A percentile compares a stretch with the other conserved stretches of the same genome.
Evolutionary conservation across 1,140 invertebrate genomes (phyloP).

Genomic region (Zaprionus kolodkinae): DNA sequence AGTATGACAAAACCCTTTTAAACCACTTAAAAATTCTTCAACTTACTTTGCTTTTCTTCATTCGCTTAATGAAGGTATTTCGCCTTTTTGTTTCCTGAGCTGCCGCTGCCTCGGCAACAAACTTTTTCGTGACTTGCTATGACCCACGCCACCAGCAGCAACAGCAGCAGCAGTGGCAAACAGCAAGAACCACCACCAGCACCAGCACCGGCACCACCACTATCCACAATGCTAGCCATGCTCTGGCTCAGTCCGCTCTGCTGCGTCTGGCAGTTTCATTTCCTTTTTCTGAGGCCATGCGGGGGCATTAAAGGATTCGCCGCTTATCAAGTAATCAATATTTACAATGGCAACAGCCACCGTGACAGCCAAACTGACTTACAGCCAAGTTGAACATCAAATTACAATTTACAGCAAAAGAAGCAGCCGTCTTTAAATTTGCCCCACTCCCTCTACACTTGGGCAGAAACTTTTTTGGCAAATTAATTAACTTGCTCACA

Average conservation of each 20-base stretch:
- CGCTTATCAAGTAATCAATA: slow-evolving; percentile 80
- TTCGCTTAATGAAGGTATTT: slow-evolving; percentile 83
- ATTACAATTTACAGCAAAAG: slow-evolving; percentile 68
- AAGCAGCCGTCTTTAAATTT: slow-evolving; percentile 64
- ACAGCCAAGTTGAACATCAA: slow-evolving; percentile 65
- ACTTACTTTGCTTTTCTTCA: slow-evolving; percentile 81
- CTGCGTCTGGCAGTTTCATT: slow-evolving; percentile 51
- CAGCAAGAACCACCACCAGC: neutral
- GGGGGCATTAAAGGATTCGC: slow-evolving; percentile 73
- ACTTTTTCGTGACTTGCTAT: slow-evolving; percentile 52
- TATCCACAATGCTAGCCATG: neutral
- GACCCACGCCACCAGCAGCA: neutral
- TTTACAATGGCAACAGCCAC: slow-evolving; percentile 62
- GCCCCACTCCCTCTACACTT: slow-evolving; percentile 31
- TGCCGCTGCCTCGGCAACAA: slow-evolving; percentile 40
- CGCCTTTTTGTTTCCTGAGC: slow-evolving; percentile 67
- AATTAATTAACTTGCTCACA: slow-evolving; percentile 72
- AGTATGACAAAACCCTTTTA: slow-evolving; percentile 83
- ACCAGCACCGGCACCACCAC: neutral
- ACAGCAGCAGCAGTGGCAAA: neutral
- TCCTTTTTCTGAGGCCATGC: slow-evolving; percentile 37
- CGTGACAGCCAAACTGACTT: slow-evolving; percentile 57
- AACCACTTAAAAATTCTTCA: slow-evolving; percentile 83
- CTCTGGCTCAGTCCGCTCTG: neutral
- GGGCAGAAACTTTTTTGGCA: slow-evolving; percentile 52